A percentile compares a stretch with the other conserved stretches of the same genome.
Conservation (phyloP, 1,140 invertebrate genomes). For the Trachymyrmex cornetzi region DNA sequence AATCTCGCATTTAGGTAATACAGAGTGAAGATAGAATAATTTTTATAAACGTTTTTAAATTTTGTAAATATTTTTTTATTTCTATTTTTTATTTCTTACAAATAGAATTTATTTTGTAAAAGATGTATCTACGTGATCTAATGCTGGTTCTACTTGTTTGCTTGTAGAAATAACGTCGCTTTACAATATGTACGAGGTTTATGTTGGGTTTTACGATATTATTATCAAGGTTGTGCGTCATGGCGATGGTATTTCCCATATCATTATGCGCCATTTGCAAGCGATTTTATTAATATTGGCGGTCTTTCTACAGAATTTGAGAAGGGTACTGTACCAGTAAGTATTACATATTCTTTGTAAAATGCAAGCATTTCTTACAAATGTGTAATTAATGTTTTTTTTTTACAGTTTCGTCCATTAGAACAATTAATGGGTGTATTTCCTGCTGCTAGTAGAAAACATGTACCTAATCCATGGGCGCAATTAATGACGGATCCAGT, state of each 20-base stretch:
- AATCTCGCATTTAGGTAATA: conserved; percentile 94
- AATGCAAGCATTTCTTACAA: background rate
- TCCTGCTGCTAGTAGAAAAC: conserved; percentile 97
- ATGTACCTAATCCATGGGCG: conserved; percentile 98
- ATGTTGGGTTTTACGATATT: conserved; percentile 99
- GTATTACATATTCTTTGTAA: conserved; percentile 73
- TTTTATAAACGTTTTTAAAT: conserved; percentile 1
- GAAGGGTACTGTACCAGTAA: conserved; percentile 94
- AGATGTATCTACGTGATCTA: background rate
- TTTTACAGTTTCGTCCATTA: conserved; percentile 95
- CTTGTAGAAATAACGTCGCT: conserved; percentile 93
- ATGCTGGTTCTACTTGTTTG: conserved; percentile 51
- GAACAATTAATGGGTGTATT: conserved; percentile 99
- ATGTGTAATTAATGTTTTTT: conserved; percentile 38
- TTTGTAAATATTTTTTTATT: too few species aligned
- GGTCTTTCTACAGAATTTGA: conserved; percentile 95
- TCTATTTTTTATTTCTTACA: too few species aligned
- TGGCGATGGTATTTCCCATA: conserved; percentile 99
- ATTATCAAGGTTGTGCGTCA: conserved; percentile 99
- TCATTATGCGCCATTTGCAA: conserved; percentile 99
- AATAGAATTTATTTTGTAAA: conserved; percentile 41
- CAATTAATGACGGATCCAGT: conserved; percentile 97
- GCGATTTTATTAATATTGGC: conserved; percentile 98
- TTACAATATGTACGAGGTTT: conserved; percentile 97
- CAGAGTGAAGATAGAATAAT: background rate